Conservation (phyloP, 2,113 vertebrate species). For the Atractosteus spatula region DNA sequence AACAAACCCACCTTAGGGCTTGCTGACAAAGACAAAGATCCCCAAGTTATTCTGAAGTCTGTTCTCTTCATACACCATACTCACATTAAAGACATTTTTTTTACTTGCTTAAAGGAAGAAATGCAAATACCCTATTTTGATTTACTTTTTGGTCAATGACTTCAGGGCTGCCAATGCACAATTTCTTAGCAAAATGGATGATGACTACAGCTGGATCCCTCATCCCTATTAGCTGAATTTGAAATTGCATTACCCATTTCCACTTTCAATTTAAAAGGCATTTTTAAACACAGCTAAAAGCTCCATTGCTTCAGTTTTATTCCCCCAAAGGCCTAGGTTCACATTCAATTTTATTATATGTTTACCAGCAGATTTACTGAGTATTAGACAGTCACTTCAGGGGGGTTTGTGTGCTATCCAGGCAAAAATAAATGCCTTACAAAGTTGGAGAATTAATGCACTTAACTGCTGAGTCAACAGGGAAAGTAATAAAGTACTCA, state of each 20-base stretch:
- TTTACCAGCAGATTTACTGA: slow-evolving; percentile 49
- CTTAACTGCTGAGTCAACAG: slow-evolving; percentile 63
- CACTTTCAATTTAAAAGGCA: slow-evolving; percentile 23
- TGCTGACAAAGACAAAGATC: slow-evolving; percentile 19
- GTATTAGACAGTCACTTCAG: slow-evolving; percentile 35
- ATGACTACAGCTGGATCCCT: slow-evolving; percentile 7
- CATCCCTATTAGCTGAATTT: not conserved
- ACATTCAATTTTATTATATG: slow-evolving; percentile 37
- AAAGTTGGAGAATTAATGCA: slow-evolving; percentile 46
- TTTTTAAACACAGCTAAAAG: slow-evolving; percentile 25
- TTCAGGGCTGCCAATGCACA: not conserved
- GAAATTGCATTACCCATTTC: not conserved
- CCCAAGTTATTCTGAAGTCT: slow-evolving; percentile 11
- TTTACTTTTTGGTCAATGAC: slow-evolving; percentile 28
- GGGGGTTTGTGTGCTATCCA: slow-evolving; percentile 38
- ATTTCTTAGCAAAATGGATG: slow-evolving; percentile 28
- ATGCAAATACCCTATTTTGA: slow-evolving; percentile 45
- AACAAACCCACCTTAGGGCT: slow-evolving; percentile 5
- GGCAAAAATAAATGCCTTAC: slow-evolving; percentile 42
- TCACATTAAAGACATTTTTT: slow-evolving; percentile 36
- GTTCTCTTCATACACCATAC: not conserved
- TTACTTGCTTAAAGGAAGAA: slow-evolving; percentile 31
- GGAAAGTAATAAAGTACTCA: slow-evolving; percentile 41
- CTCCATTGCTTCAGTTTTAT: slow-evolving; percentile 29
- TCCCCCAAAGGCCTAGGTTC: slow-evolving; percentile 33